phyloP scores from a whole-genome alignment of 1,140 invertebrate species.

The Drosophila virilis region DNA sequence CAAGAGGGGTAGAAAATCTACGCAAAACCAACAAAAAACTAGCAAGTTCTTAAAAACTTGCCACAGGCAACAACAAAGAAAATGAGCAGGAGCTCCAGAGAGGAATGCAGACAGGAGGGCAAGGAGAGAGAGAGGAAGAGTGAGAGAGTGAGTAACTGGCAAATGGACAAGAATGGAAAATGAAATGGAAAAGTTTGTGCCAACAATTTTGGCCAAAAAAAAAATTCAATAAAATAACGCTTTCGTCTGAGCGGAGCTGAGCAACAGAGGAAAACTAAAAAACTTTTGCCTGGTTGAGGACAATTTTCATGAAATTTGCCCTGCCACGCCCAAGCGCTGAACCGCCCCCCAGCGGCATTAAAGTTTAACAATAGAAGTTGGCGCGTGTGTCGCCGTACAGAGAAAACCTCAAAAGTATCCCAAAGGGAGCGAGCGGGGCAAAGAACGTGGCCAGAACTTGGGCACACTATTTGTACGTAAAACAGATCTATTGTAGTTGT shows the following conservation, averaged over 20 bases:
- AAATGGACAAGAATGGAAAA: slow-evolving; percentile 68
- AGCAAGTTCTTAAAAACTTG: slow-evolving; percentile 64
- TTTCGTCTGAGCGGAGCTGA: slow-evolving; percentile 52
- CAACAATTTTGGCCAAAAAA: slow-evolving; percentile 55
- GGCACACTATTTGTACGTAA: slow-evolving; percentile 71
- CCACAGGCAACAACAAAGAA: slow-evolving; percentile 65
- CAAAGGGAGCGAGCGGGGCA: background rate
- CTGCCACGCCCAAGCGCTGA: slow-evolving; percentile 49
- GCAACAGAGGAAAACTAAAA: slow-evolving; percentile 48
- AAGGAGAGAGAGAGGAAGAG: background rate
- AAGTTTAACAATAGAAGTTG: slow-evolving; percentile 69
- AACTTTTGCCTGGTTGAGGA: slow-evolving; percentile 58
- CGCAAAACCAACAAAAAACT: slow-evolving; percentile 54
- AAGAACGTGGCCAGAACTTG: slow-evolving; percentile 19
- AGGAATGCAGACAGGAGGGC: background rate
- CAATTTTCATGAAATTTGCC: slow-evolving; percentile 73
- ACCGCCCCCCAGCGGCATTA: slow-evolving; percentile 44
- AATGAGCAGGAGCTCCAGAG: slow-evolving; percentile 47
- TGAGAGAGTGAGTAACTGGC: slow-evolving; percentile 17
- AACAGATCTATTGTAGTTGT: slow-evolving; percentile 73
- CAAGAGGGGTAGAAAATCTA: slow-evolving; percentile 36
- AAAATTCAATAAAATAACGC: slow-evolving; percentile 79
- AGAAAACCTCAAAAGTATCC: slow-evolving; percentile 67
- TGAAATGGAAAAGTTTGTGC: slow-evolving; percentile 77
- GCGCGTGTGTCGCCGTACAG: slow-evolving; percentile 50